These are phyloP conservation scores for Aphelenchoides fujianensis DNA, from an alignment of 1,140 invertebrate genomes.

Conservation along the genomic window DNA sequence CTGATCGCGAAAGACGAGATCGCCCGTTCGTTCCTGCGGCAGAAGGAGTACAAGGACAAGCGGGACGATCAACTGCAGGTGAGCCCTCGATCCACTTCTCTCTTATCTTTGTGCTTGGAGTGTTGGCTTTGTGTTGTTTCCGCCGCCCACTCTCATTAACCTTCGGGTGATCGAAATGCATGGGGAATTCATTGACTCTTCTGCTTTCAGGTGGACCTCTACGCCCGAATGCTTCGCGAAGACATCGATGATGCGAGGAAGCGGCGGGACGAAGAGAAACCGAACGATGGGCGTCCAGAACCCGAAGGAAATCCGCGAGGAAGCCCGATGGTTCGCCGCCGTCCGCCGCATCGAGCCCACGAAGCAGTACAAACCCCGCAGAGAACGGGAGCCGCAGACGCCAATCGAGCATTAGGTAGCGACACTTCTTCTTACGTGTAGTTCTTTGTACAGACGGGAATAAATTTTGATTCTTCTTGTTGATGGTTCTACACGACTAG, in stretches of 20 bases:
- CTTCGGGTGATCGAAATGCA: not conserved
- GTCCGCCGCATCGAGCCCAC: not conserved
- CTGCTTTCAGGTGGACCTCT: slow-evolving; percentile 17
- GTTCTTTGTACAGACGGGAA: too few relatives aligned
- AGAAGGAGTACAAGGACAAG: slow-evolving; percentile 20
- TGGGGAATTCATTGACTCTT: not conserved
- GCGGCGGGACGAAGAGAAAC: slow-evolving; percentile 18
- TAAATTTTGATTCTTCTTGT: too few relatives aligned
- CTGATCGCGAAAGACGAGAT: slow-evolving; percentile 30
- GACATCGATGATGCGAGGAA: slow-evolving; percentile 19
- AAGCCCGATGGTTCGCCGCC: slow-evolving; percentile 22
- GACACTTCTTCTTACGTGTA: too few relatives aligned
- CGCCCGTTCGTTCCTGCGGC: slow-evolving; percentile 19
- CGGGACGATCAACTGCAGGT: slow-evolving; percentile 10
- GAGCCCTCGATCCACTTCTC: too few relatives aligned
- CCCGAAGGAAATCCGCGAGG: slow-evolving; percentile 25
- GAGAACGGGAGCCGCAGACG: not conserved
- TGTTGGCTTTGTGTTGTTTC: slow-evolving; percentile 3
- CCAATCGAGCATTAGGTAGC: not conserved
- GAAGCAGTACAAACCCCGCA: not conserved
- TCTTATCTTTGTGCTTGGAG: too few relatives aligned
- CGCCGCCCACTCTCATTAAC: not conserved
- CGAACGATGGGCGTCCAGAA: slow-evolving; percentile 10
- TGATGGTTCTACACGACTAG: too few relatives aligned
- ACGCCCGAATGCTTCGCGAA: slow-evolving; percentile 13